Conservation (phyloP, 2,797 vertebrate species). For the Pangasius sanitwongsei region DNA sequence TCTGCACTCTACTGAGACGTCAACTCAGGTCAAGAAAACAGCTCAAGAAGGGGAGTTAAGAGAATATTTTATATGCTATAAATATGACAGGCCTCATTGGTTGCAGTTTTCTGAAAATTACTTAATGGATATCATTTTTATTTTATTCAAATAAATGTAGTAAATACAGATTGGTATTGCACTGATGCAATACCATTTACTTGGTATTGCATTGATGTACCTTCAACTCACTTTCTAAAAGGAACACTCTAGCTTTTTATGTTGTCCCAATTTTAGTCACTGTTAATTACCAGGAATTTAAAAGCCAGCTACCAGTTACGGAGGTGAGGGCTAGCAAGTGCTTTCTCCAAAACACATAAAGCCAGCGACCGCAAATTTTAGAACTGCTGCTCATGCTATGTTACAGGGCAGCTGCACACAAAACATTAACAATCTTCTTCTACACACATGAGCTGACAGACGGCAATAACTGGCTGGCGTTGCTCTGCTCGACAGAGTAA, state of each 20-base stretch:
- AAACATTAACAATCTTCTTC: not conserved
- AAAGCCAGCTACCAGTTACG: not conserved
- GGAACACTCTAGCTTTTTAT: not conserved
- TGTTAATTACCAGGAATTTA: not conserved
- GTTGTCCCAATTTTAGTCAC: not conserved
- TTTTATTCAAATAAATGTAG: not conserved
- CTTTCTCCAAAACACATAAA: not conserved
- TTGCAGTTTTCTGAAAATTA: constrained; percentile 9
- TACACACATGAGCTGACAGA: not conserved
- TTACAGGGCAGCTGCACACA: not conserved
- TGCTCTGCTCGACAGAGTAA: not conserved
- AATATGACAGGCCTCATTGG: not conserved
- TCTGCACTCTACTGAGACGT: constrained; percentile 55
- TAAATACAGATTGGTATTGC: not conserved
- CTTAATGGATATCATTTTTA: not conserved
- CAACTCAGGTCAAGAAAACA: constrained; percentile 56
- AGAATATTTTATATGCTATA: not conserved
- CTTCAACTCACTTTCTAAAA: not conserved
- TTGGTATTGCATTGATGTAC: not conserved
- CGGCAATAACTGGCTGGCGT: not conserved
- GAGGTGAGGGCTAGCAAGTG: not conserved
- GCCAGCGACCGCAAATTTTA: not conserved
- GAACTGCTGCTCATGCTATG: not conserved
- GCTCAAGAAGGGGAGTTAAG: constrained; percentile 32
- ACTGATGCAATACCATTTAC: not conserved